Evolutionary conservation across 2,888 invertebrate species (phyloP).

Genomic region (Hyalella azteca): DNA sequence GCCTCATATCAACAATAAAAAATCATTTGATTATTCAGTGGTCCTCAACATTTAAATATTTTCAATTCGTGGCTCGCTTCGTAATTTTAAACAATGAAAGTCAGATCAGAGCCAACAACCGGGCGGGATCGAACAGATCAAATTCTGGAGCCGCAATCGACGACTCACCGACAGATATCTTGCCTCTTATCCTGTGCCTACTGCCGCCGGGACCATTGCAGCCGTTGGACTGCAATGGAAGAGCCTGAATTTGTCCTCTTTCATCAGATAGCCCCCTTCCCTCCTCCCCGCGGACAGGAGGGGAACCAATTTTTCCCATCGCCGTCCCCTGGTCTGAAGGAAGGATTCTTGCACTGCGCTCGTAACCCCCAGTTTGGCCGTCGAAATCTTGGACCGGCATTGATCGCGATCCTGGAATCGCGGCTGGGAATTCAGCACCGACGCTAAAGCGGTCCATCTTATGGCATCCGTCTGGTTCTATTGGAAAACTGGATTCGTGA

Average conservation of each 20-base stretch:
- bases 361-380: not conserved
- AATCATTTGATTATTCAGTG: too few species aligned
- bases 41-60: too few species aligned
- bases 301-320: slow-evolving; percentile 13
- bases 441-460: too few species aligned
- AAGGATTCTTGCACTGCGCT: not conserved
- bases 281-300: not conserved
- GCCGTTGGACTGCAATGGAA: not conserved
- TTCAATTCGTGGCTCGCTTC: too few species aligned
- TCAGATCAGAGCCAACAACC: too few species aligned
- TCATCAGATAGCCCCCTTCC: not conserved
- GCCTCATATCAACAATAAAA: too few species aligned
- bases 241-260: slow-evolving; percentile 11
- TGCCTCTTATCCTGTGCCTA: not conserved
- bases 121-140: too few species aligned
- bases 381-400: slow-evolving; percentile 20
- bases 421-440: slow-evolving; percentile 9
- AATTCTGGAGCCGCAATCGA: too few species aligned
- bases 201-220: not conserved
- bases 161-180: not conserved
- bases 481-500: too few species aligned
- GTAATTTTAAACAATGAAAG: too few species aligned
- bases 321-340: not conserved
- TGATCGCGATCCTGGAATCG: slow-evolving; percentile 2
- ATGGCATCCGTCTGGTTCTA: too few species aligned